Evolutionary conservation across 2,888 invertebrate species (phyloP).

Genomic region (Agrochola litura): DNA sequence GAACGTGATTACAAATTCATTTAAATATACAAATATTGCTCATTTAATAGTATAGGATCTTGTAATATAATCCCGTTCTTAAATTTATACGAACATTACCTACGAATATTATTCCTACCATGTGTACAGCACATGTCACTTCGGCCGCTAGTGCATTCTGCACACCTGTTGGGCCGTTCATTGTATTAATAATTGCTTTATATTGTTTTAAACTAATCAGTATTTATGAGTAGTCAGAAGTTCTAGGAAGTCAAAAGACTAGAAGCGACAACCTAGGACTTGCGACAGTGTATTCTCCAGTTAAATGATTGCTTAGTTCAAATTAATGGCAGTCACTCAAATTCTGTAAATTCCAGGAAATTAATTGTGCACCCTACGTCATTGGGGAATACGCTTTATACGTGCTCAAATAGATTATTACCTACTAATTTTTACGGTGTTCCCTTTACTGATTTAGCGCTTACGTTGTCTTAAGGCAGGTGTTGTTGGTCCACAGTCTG

Average conservation of each 20-base stretch:
- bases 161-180: constrained; percentile 44
- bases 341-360: background rate
- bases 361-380: background rate
- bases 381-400: constrained; percentile 3
- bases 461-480: background rate
- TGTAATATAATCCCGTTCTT: background rate
- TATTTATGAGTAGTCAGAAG: constrained; percentile 34
- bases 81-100: constrained; percentile 15
- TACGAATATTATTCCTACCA: constrained; percentile 27
- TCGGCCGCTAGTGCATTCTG: constrained; percentile 29
- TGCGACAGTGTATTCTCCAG: background rate
- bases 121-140: constrained; percentile 28
- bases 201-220: constrained; percentile 42
- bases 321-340: background rate
- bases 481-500: background rate
- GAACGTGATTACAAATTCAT: too few species aligned
- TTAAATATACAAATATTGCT: too few species aligned
- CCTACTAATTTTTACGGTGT: background rate
- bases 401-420: background rate
- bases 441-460: background rate
- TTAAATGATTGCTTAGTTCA: background rate
- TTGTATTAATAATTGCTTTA: constrained; percentile 51
- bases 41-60: too few species aligned
- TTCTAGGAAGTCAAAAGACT: constrained; percentile 33
- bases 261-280: background rate